phyloP scores from a whole-genome alignment of 2,797 vertebrate species.

The Streptopelia turtur region DNA sequence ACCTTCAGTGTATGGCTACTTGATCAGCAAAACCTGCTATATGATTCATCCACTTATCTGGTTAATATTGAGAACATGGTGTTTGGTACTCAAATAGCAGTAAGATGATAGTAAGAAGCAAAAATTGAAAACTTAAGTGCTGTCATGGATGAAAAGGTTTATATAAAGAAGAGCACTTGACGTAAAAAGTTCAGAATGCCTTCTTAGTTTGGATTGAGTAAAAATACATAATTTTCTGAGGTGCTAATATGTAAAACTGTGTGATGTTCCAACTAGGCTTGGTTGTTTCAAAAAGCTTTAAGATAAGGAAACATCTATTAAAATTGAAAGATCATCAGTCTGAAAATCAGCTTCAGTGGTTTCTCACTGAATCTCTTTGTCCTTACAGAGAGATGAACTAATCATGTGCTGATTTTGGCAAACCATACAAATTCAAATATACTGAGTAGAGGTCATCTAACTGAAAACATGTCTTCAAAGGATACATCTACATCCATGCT shows the following conservation, averaged over 20 bases:
- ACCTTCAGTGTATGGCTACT: not conserved
- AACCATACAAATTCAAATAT: not conserved
- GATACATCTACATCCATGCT: not conserved
- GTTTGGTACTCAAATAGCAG: not conserved
- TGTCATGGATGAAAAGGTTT: not conserved
- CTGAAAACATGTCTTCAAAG: not conserved
- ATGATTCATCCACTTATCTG: not conserved
- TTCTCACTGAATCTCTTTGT: not conserved
- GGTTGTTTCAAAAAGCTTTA: not conserved
- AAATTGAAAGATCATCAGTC: not conserved
- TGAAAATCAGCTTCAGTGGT: not conserved
- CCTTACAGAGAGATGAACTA: not conserved
- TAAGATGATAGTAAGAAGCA: not conserved
- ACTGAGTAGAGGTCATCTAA: not conserved
- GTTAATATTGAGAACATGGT: not conserved
- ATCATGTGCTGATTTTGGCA: not conserved
- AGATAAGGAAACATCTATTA: not conserved
- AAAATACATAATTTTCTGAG: not conserved
- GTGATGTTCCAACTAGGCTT: not conserved
- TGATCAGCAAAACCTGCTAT: not conserved
- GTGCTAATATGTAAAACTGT: not conserved
- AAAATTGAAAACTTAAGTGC: not conserved
- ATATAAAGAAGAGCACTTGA: not conserved
- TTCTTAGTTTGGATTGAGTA: not conserved
- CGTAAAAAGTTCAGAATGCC: not conserved